Percentiles rank a stretch among this genome's conserved stretches.
phyloP scores from a whole-genome alignment of 2,888 invertebrate genomes.

The Netelia fuscicornis region DNA sequence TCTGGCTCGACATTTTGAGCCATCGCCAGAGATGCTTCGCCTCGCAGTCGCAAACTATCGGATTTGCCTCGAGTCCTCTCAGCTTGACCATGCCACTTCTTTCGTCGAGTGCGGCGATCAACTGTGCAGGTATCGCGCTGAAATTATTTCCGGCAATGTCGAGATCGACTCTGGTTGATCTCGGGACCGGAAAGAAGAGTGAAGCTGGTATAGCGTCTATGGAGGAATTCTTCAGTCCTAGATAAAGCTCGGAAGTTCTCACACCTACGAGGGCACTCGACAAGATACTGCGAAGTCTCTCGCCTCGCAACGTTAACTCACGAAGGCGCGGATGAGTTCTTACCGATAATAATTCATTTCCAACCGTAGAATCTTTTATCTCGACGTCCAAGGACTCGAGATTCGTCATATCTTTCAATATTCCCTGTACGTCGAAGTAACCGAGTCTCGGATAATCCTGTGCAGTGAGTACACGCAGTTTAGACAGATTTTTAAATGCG shows the following conservation, averaged over 20 bases:
- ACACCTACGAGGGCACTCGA: constrained; percentile 94
- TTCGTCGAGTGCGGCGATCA: constrained; percentile 93
- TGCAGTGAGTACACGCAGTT: constrained; percentile 90
- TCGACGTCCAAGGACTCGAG: constrained; percentile 93
- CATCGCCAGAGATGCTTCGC: constrained; percentile 92
- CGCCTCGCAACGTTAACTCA: constrained; percentile 91
- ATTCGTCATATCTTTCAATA: constrained; percentile 91
- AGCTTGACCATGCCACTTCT: constrained; percentile 91
- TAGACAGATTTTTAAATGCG: constrained; percentile 90
- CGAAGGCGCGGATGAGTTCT: constrained; percentile 92
- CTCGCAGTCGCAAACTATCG: constrained; percentile 94
- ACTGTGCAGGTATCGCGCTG: constrained; percentile 91
- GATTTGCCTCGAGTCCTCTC: constrained; percentile 91
- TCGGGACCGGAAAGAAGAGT: constrained; percentile 93
- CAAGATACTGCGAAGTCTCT: constrained; percentile 91
- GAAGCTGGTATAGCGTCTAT: constrained; percentile 92
- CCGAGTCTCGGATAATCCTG: constrained; percentile 92
- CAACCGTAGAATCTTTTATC: constrained; percentile 93
- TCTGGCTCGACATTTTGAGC: constrained; percentile 86
- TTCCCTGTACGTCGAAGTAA: constrained; percentile 94
- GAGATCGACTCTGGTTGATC: constrained; percentile 92
- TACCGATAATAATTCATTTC: constrained; percentile 93
- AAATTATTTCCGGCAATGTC: constrained; percentile 93
- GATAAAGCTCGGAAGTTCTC: constrained; percentile 89
- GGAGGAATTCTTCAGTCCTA: constrained; percentile 93